Evolutionary conservation across 64 coral and sea anemone species (phyloP).

Genomic region (Actinia equina): DNA sequence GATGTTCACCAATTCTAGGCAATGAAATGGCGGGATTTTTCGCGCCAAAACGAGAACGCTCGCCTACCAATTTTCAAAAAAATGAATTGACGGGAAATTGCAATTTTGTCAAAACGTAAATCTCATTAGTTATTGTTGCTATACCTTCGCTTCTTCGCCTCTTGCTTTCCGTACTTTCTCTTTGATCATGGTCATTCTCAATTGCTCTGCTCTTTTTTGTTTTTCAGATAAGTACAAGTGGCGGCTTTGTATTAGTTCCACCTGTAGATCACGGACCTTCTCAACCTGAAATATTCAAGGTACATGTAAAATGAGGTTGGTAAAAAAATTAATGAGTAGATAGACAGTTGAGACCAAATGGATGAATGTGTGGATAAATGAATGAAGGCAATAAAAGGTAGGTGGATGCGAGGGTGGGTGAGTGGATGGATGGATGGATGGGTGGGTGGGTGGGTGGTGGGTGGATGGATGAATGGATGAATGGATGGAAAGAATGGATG

Average conservation of each 20-base stretch:
- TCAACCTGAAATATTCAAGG: constrained; percentile 41
- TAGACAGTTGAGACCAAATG: too few relatives aligned
- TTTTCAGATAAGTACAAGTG: constrained; percentile 82
- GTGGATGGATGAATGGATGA: too few relatives aligned
- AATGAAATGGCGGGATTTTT: too few relatives aligned
- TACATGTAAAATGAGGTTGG: background rate
- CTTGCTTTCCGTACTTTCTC: constrained; percentile 95
- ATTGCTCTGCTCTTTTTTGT: constrained; percentile 76
- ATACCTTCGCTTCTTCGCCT: constrained; percentile 93
- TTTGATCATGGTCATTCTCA: constrained; percentile 66
- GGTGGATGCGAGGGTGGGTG: background rate
- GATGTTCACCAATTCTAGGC: too few relatives aligned
- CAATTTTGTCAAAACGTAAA: too few relatives aligned
- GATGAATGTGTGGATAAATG: background rate
- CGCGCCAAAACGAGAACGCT: too few relatives aligned
- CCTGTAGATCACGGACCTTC: constrained; percentile 88
- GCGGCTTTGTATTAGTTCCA: constrained; percentile 71
- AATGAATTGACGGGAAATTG: too few relatives aligned
- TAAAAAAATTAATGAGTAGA: background rate
- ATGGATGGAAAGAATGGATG: background rate
- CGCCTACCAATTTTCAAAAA: too few relatives aligned
- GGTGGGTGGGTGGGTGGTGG: too few relatives aligned
- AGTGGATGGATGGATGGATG: too few relatives aligned
- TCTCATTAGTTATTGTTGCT: background rate
- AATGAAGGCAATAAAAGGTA: background rate